Evolutionary conservation across 1,140 invertebrate genomes (phyloP), one percentile per base, ranked within the genome.

Genomic region (Orius insidiosus): DNA sequence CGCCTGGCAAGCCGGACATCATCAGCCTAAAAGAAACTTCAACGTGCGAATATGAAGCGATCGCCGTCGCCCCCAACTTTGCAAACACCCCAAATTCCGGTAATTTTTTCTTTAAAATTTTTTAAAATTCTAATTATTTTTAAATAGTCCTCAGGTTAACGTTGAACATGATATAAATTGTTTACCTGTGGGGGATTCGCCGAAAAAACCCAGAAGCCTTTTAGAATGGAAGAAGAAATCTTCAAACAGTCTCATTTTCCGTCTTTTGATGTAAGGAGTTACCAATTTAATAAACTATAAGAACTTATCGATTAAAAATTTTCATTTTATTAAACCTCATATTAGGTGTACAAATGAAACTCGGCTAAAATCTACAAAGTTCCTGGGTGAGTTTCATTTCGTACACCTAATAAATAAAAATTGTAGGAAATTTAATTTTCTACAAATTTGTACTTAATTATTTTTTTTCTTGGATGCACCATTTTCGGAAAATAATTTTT

Each of bases 41-140:
- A 0, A 90, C 83, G 0, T 98, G 94, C 59, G 84, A 90, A 65
- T 98, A 98, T 63, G 87, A 93, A 65, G 76, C 85, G 7, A 74
- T 92, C 18, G 78, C 93, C 7, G 65, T 94, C 5, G 85, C 1
- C 78, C 84, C 2, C 60, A 80, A 8, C 65, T 97, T 0, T 98
- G 93, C 60, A 63, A 66, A 42, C 90, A 96, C 71, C 88, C 89
- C 1, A 74, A 78, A 53, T 97, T 88, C 56, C 88, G 80, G 71
- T 72, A 56, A 56, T 38, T 38, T 46, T 46, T 36, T 16, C 36
- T 13, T 15, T 14, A 6, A 11, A 47, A 47, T 19, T 8, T 31
- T 13, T 46, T 16, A 24, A 39, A 33, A 31, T 30, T 34, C 13
- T 5, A 15, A 5, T 10, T 35, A 37, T 30, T n/a, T 4, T 47